A percentile compares a stretch with the other conserved stretches of the same genome.
Conservation (phyloP, 2,797 vertebrate genomes). For the Yasuhikotakia modesta region DNA sequence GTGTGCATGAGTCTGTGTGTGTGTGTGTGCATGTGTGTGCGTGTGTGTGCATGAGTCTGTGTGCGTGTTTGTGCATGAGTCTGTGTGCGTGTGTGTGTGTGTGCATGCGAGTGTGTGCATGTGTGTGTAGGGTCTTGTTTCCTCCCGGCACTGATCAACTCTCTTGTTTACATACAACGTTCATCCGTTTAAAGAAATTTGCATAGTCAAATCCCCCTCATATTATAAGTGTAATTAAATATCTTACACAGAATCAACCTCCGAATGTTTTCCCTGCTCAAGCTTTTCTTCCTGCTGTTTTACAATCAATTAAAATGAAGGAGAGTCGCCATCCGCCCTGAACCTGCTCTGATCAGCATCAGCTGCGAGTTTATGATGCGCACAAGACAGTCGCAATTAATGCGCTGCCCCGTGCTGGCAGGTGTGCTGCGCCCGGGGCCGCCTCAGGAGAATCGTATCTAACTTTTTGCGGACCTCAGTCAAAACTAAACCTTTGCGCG, state of each 20-base stretch:
- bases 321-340: slow-evolving; percentile 49
- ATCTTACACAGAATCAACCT: slow-evolving; percentile 66
- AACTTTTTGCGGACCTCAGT: slow-evolving; percentile 72
- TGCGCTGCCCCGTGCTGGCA: slow-evolving; percentile 35
- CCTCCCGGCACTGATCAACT: slow-evolving; percentile 28
- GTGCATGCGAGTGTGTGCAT: too few relatives aligned
- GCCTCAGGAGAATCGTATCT: slow-evolving; percentile 64
- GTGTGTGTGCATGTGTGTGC: background rate
- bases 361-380: slow-evolving; percentile 52
- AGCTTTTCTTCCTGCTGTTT: slow-evolving; percentile 70
- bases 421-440: slow-evolving; percentile 42
- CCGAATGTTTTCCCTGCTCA: slow-evolving; percentile 66
- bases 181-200: slow-evolving; percentile 70
- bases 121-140: background rate
- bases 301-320: slow-evolving; percentile 73
- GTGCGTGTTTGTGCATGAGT: too few relatives aligned
- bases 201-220: slow-evolving; percentile 69
- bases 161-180: slow-evolving; percentile 69
- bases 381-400: slow-evolving; percentile 60
- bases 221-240: slow-evolving; percentile 75
- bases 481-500: slow-evolving; percentile 68
- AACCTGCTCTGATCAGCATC: slow-evolving; percentile 65
- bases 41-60: background rate
- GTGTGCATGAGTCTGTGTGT: background rate
- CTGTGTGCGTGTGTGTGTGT: background rate